These are phyloP conservation scores for Berghia stephanieae DNA, from an alignment of 1,140 invertebrate genomes.

Conservation along the genomic window DNA sequence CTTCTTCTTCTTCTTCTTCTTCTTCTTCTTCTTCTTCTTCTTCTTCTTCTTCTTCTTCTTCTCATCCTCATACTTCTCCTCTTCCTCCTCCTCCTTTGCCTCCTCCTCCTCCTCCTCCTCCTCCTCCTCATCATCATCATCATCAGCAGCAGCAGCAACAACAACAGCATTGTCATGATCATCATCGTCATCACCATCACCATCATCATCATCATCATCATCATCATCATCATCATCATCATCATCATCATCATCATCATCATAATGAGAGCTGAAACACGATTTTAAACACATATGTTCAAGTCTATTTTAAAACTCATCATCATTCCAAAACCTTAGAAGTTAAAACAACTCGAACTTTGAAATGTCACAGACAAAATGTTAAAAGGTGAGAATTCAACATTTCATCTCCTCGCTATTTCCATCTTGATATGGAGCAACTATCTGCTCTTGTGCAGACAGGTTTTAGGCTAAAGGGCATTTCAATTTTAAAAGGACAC, in stretches of 20 bases:
- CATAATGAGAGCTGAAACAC: not conserved
- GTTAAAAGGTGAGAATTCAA: too few species aligned
- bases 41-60: not conserved
- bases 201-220: not conserved
- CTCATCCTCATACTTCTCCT: not conserved
- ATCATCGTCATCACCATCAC: slow-evolving; percentile 10
- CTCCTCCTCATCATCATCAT: slow-evolving; percentile 1
- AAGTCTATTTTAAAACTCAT: not conserved
- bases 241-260: not conserved
- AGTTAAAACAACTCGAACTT: not conserved
- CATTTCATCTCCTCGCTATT: too few species aligned
- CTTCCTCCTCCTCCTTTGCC: not conserved
- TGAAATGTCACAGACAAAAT: slow-evolving; percentile 9
- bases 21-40: not conserved
- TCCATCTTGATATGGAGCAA: too few species aligned
- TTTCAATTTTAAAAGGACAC: too few species aligned
- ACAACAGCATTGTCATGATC: slow-evolving; percentile 1
- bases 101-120: slow-evolving; percentile 1
- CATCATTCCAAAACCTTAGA: too few species aligned
- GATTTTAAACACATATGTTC: not conserved
- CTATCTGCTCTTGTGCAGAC: too few species aligned
- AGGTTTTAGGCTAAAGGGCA: too few species aligned
- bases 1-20: not conserved
- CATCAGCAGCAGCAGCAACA: slow-evolving; percentile 9
- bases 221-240: slow-evolving; percentile 2